phyloP scores from a whole-genome alignment of 2,888 invertebrate species.

The Cerastis leucographa region DNA sequence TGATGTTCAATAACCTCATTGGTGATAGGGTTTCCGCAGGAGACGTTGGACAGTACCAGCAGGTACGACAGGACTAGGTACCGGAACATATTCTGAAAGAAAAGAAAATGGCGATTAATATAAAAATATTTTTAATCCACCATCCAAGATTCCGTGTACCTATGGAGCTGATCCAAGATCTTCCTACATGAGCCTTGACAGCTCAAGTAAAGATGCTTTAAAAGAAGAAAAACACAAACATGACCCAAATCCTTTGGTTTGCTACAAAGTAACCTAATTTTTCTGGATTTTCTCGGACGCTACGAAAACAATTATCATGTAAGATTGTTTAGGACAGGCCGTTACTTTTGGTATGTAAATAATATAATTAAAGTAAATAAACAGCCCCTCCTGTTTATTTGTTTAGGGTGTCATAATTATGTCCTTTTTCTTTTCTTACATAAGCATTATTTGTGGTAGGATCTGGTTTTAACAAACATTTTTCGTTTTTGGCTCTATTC shows the following conservation, averaged over 20 bases:
- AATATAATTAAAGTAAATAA: constrained; percentile 1
- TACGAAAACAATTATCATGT: not conserved
- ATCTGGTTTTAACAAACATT: not conserved
- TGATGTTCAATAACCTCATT: constrained; percentile 67
- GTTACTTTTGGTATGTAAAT: not conserved
- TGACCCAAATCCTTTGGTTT: not conserved
- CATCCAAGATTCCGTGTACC: too few relatives aligned
- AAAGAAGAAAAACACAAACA: too few relatives aligned
- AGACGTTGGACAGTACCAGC: constrained; percentile 49
- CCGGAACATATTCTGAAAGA: constrained; percentile 79
- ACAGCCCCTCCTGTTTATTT: not conserved
- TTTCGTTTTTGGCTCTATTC: not conserved
- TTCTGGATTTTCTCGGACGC: not conserved
- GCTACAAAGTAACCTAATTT: not conserved
- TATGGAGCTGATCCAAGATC: too few relatives aligned
- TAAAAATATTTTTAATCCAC: not conserved
- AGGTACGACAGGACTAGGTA: constrained; percentile 70
- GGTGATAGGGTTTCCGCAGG: constrained; percentile 15
- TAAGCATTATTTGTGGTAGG: not conserved
- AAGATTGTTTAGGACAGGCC: not conserved
- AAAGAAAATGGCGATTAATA: constrained; percentile 19
- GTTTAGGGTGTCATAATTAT: not conserved
- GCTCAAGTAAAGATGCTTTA: too few relatives aligned
- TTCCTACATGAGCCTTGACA: too few relatives aligned
- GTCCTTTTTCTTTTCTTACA: not conserved